phyloP scores from a whole-genome alignment of 2,888 invertebrate genomes.

The Heteromurus nitidus region DNA sequence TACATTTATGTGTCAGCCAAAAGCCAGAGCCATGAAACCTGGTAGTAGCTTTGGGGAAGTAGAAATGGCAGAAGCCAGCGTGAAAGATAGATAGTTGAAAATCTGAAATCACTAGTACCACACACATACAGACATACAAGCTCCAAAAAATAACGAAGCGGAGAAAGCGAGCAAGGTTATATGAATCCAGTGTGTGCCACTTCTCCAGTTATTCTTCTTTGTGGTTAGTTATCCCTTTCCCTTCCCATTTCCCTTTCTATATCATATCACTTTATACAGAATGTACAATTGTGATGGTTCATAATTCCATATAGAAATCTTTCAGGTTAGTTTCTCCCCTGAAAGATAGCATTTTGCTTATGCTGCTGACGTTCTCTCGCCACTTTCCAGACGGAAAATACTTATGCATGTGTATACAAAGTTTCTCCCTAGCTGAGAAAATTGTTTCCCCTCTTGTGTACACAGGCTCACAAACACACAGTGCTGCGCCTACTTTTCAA shows the following conservation, averaged over 20 bases:
- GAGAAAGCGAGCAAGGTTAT: neutral
- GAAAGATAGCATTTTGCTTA: neutral
- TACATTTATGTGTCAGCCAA: slow-evolving; percentile 47
- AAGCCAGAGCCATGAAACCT: slow-evolving; percentile 27
- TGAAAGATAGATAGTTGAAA: slow-evolving; percentile 58
- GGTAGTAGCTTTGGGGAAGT: neutral
- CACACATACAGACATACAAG: slow-evolving; percentile 13
- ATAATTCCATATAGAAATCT: slow-evolving; percentile 32
- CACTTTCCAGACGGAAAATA: neutral
- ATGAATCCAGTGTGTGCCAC: slow-evolving; percentile 26
- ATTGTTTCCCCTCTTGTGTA: neutral
- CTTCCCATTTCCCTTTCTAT: slow-evolving; percentile 24
- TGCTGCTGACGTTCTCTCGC: slow-evolving; percentile 4
- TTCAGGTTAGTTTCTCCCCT: neutral
- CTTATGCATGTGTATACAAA: neutral
- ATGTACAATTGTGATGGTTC: slow-evolving; percentile 35
- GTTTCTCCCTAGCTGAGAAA: slow-evolving; percentile 1
- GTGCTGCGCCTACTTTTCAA: neutral
- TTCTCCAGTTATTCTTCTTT: slow-evolving; percentile 45
- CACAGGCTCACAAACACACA: neutral
- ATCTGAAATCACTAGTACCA: slow-evolving; percentile 44
- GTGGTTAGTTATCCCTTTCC: slow-evolving; percentile 46
- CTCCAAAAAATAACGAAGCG: neutral
- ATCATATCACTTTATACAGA: slow-evolving; percentile 37
- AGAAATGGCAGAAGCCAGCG: slow-evolving; percentile 38